Percentiles rank a stretch among this genome's conserved stretches.
Conservation (phyloP, 2,888 invertebrate species). For the Nymphalis urticae region DNA sequence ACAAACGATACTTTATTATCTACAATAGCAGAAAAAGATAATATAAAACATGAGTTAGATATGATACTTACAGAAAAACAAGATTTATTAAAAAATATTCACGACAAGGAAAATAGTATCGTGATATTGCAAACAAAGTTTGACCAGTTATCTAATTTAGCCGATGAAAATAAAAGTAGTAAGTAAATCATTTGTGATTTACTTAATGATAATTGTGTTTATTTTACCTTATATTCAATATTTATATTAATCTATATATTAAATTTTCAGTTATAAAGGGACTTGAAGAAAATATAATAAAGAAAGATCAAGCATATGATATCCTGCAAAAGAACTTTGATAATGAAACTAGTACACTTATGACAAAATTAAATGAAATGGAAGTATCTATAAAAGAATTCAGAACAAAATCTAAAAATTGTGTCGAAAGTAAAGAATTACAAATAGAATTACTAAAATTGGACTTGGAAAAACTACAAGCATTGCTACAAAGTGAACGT, state of each 20-base stretch:
- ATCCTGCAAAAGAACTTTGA: conserved; percentile 48
- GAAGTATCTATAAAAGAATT: conserved; percentile 49
- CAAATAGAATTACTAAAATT: conserved; percentile 45
- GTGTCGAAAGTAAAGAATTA: conserved; percentile 45
- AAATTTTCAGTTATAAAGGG: conserved; percentile 47
- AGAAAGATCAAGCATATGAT: conserved; percentile 48
- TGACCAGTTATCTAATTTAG: conserved; percentile 36
- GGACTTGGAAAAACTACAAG: conserved; percentile 47
- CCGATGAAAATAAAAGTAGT: conserved; percentile 30
- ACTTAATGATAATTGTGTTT: background rate
- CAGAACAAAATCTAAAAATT: conserved; percentile 40
- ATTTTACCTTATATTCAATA: background rate
- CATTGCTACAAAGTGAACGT: conserved; percentile 39
- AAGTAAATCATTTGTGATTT: conserved; percentile 15
- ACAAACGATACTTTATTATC: conserved; percentile 41
- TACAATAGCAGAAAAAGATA: conserved; percentile 42
- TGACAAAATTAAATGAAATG: conserved; percentile 49
- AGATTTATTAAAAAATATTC: conserved; percentile 43
- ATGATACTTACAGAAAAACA: conserved; percentile 44
- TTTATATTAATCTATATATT: conserved; percentile 5
- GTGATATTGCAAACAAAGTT: conserved; percentile 44
- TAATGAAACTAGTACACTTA: conserved; percentile 47
- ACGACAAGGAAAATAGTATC: conserved; percentile 43
- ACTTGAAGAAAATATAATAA: conserved; percentile 46
- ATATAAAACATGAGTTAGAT: conserved; percentile 41